These are phyloP conservation scores for Amphipoea lucens DNA, from an alignment of 2,888 invertebrate genomes.

Conservation along the genomic window DNA sequence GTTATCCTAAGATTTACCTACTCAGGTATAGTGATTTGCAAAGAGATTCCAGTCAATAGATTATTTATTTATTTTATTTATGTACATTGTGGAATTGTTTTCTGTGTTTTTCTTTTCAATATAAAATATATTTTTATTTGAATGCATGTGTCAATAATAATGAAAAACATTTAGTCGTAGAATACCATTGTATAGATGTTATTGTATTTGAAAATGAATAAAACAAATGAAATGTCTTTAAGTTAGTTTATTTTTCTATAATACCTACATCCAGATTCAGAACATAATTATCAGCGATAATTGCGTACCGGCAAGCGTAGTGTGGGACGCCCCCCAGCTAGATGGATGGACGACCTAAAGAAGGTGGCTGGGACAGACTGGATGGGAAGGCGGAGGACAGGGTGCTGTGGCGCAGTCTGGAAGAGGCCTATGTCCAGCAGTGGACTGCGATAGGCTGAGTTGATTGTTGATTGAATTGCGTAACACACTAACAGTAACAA, in stretches of 20 bases:
- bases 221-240: constrained; percentile 79
- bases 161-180: constrained; percentile 87
- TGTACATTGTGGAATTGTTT: constrained; percentile 65
- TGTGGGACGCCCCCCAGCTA: too few species aligned
- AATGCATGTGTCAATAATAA: constrained; percentile 87
- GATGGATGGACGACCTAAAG: too few species aligned
- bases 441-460: too few species aligned
- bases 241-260: constrained; percentile 12
- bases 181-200: constrained; percentile 90
- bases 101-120: constrained; percentile 56
- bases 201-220: constrained; percentile 90
- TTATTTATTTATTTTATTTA: constrained; percentile 67
- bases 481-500: too few species aligned
- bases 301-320: too few species aligned
- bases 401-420: too few species aligned
- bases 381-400: too few species aligned
- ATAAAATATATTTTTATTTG: constrained; percentile 73
- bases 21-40: constrained; percentile 71
- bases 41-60: constrained; percentile 72
- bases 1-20: constrained; percentile 41
- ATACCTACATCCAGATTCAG: not conserved
- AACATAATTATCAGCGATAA: not conserved
- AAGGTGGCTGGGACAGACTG: too few species aligned
- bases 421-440: too few species aligned
- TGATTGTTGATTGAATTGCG: too few species aligned